Evolutionary conservation across 2,888 invertebrate genomes (phyloP), one percentile per base, ranked within the genome.

Genomic region (Rutpela maculata): DNA sequence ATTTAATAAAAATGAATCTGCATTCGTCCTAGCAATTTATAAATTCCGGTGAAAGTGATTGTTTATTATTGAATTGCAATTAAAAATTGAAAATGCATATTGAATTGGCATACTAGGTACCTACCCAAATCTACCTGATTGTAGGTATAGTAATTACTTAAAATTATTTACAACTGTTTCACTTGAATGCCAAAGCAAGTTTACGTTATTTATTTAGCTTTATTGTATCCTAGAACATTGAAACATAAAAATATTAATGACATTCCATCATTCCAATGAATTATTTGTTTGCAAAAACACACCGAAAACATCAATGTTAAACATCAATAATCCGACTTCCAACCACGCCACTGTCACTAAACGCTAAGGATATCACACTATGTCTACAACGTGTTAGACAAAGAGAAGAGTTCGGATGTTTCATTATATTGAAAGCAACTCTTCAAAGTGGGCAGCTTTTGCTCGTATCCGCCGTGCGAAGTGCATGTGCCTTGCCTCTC

Each of bases 401-500:
- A 75, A 70, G 77, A 79, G 56, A 22, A 59, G 56, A 12, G 56
- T 38, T 22, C 15, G 55, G 26, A 31, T 31, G 19, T 69, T 59
- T 62, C 55, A 70, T 59, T 66, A 79, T 70, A 77, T 75, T 43
- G 66, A 69, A 75, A 75, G 76, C 69, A 77, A 50, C 55, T 66
- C 60, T 75, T 59, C 50, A 18, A 65, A 56, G 17, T 43, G 65
- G 15, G 22, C 69, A 74, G 71, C 79, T 81, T 79, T 77, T 77
- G 77, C 80, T 78, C 80, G 79, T 65, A 65, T n/a, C 62, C 38
- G 75, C 74, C 68, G 76, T 76, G 75, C 70, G 68, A 73, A 55
- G 71, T 74, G 76, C 65, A 76, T 76, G 79, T 81, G 81, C 76
- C 73, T 78, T 77, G 68, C 22, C 55, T 17, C 69, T 50, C 68